Conservation (phyloP, 2,797 vertebrate genomes). For the Lateolabrax maculatus region DNA sequence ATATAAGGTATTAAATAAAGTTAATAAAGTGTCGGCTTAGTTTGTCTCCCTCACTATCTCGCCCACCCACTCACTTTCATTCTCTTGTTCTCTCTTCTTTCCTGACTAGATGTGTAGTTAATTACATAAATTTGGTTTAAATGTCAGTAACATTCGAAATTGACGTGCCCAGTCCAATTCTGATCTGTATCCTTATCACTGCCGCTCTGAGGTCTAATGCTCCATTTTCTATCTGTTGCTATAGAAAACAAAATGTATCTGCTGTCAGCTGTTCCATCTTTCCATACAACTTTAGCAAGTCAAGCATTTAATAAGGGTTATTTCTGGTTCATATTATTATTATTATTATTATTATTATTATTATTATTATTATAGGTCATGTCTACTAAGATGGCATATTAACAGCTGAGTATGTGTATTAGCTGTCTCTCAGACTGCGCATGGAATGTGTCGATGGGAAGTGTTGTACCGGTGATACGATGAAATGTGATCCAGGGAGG, state of each 20-base stretch:
- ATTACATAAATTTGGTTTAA: conserved; percentile 52
- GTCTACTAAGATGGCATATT: not conserved
- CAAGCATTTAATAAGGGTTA: not conserved
- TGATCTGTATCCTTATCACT: not conserved
- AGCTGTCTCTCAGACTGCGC: not conserved
- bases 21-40: conserved; percentile 21
- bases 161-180: not conserved
- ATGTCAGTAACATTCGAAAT: conserved; percentile 51
- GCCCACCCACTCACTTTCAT: conserved; percentile 12
- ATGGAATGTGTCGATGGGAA: not conserved
- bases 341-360: not conserved
- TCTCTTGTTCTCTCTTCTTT: conserved; percentile 17
- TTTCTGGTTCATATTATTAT: not conserved
- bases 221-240: conserved; percentile 6
- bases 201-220: not conserved
- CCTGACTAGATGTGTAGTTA: conserved; percentile 40
- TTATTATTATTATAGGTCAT: not conserved
- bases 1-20: conserved; percentile 24
- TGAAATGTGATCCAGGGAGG: not conserved
- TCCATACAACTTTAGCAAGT: not conserved
- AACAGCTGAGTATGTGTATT: not conserved
- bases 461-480: not conserved
- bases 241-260: not conserved
- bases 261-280: no score
- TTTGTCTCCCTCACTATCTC: conserved; percentile 22